Percentiles rank a stretch among this genome's conserved stretches.
phyloP scores from a whole-genome alignment of 1,140 invertebrate genomes.

The Apis cerana region DNA sequence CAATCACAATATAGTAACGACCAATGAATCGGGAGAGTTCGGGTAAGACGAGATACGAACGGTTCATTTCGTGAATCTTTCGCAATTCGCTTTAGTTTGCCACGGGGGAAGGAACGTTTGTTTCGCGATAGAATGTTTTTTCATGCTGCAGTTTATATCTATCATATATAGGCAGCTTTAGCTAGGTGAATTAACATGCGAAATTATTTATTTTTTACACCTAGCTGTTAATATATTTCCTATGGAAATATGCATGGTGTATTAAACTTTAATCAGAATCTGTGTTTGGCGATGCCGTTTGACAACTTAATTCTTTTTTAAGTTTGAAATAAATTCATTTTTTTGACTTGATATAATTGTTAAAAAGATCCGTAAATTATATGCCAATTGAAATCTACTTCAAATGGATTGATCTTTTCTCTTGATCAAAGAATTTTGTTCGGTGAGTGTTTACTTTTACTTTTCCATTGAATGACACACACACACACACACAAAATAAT shows the following conservation, averaged over 20 bases:
- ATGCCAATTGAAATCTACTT: neutral
- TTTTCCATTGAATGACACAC: neutral
- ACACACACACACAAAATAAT: too few species aligned
- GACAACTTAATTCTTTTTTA: constrained; percentile 5
- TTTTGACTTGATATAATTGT: neutral
- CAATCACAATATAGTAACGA: constrained; percentile 15
- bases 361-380: neutral
- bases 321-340: neutral
- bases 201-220: neutral
- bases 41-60: constrained; percentile 20
- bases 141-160: constrained; percentile 43
- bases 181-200: neutral
- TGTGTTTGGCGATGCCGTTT: constrained; percentile 16
- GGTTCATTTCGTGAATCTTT: constrained; percentile 28
- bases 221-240: neutral
- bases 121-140: neutral
- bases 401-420: constrained; percentile 23
- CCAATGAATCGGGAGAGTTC: constrained; percentile 31
- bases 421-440: constrained; percentile 2
- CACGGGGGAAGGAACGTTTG: neutral
- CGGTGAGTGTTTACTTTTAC: constrained; percentile 24
- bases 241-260: neutral
- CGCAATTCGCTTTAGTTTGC: constrained; percentile 27
- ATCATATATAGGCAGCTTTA: constrained; percentile 40
- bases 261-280: neutral